Percentiles rank a stretch among this genome's conserved stretches.
phyloP scores from a whole-genome alignment of 2,797 vertebrate species.

The Notoglanidium macrostoma region DNA sequence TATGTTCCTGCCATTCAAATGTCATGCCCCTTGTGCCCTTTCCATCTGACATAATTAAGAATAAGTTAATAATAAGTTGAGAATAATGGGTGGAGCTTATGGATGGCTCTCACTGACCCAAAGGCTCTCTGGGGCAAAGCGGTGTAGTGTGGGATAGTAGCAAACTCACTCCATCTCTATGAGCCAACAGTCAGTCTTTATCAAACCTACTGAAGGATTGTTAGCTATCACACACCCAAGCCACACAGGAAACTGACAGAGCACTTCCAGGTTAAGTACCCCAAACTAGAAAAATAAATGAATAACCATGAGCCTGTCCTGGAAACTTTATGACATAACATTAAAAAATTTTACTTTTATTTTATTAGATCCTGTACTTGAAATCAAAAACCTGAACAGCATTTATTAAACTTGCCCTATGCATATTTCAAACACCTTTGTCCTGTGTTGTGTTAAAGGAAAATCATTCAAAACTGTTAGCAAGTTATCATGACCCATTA shows the following conservation, averaged over 20 bases:
- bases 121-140: conserved; percentile 63
- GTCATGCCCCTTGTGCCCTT: background rate
- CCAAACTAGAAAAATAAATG: background rate
- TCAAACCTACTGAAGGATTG: background rate
- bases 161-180: background rate
- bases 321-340: background rate
- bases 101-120: conserved; percentile 25
- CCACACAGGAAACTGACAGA: background rate
- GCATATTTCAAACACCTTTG: background rate
- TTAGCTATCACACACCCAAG: background rate
- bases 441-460: background rate
- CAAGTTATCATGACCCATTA: background rate
- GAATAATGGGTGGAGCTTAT: background rate
- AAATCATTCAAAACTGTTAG: background rate
- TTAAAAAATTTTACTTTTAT: background rate
- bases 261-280: background rate
- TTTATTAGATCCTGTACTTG: background rate
- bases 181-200: background rate
- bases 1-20: background rate
- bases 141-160: conserved; percentile 48
- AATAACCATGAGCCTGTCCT: background rate
- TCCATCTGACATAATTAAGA: background rate
- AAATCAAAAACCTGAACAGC: background rate
- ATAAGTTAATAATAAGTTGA: background rate
- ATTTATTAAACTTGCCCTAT: background rate